A percentile compares a stretch with the other conserved stretches of the same genome.
Evolutionary conservation across 2,888 invertebrate species (phyloP).

Genomic region (Spisula solida): DNA sequence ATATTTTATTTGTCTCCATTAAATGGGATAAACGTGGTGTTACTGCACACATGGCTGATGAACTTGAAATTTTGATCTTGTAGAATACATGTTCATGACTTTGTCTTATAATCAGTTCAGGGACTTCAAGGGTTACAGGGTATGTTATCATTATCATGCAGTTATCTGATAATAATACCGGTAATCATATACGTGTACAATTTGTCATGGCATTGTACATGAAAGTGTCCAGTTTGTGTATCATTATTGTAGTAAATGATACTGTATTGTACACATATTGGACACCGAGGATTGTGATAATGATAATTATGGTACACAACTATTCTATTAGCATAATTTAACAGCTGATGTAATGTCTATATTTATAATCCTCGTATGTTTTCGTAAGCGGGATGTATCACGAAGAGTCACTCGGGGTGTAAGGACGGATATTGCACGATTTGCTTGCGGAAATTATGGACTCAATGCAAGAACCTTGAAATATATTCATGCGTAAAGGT

Average conservation of each 20-base stretch:
- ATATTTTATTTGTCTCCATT: neutral
- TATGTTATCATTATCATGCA: neutral
- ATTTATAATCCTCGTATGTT: too few species aligned
- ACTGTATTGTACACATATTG: neutral
- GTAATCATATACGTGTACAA: neutral
- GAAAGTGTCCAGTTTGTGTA: neutral
- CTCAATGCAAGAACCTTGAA: too few species aligned
- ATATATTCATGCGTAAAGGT: too few species aligned
- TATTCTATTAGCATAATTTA: too few species aligned
- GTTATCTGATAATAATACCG: neutral
- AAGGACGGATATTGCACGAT: too few species aligned
- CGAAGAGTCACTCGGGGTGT: too few species aligned
- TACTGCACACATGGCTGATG: neutral
- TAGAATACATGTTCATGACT: neutral
- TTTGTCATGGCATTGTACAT: neutral
- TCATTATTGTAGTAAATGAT: neutral
- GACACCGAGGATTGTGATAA: neutral
- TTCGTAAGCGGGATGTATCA: too few species aligned
- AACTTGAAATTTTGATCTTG: constrained; percentile 2
- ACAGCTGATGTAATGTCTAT: too few species aligned
- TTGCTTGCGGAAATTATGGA: too few species aligned
- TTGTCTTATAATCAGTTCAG: neutral
- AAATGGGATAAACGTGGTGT: neutral
- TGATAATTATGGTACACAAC: too few species aligned
- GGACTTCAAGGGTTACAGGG: too few species aligned